Evolutionary conservation across 1,140 invertebrate genomes (phyloP), one percentile per base, ranked within the genome.

Genomic region (Drosophila sproati): DNA sequence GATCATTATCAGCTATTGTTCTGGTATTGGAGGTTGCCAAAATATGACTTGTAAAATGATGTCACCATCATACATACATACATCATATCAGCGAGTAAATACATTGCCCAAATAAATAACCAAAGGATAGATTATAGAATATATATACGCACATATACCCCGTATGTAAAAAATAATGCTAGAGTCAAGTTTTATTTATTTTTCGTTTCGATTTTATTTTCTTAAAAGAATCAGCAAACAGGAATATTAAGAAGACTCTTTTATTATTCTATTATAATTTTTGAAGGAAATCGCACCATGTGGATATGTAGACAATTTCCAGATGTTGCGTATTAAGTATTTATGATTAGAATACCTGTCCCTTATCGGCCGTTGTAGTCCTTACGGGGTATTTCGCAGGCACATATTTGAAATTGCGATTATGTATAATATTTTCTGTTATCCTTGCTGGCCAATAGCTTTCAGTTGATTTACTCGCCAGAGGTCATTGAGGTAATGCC

Each of bases 401-500:
- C 5, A 48, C 6, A 20, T 34, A 28, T 20, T 54, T 4, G 8
- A 52, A 10, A 34, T 51, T 51, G 29, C 48, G 10, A 5, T 32
- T 35, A 32, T 34, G 1, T 35, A 2, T n/a, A 55, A 32, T 7
- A 28, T 10, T 32, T 34, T 31, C 29, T 32, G 12, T 5, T 47
- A 59, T 41, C 12, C 41, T 57, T 8, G 31, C 5, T 67, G 55
- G 37, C 48, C 52, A 37, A 32, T 43, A 43, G 54, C 55, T 43
- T 55, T 56, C 64, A 35, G 71, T 61, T 73, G 51, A 69, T 73
- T 64, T 79, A 39, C 10, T 10, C 41, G 32, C 43, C 60, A n/a
- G 20, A 43, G 59, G 52, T 60, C 43, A 60, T 61, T 81, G 73
- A 51, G 80, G 70, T 82, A 82, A 82, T 82, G 71, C 72, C 77